phyloP scores from a whole-genome alignment of 2,113 vertebrate genomes.

The Pseudolaguvia tuberculata region DNA sequence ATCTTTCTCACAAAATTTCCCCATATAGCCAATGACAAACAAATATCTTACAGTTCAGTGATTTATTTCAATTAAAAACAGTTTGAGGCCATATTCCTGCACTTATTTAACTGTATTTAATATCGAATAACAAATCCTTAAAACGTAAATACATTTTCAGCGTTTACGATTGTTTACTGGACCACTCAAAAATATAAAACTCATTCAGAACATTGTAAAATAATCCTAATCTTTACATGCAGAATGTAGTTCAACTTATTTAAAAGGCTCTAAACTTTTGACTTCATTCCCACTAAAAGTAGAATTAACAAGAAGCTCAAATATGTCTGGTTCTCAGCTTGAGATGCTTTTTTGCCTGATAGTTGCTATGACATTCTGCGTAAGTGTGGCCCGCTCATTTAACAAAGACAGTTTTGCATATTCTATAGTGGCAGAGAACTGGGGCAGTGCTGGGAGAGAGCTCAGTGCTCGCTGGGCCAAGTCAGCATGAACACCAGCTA shows the following conservation, averaged over 20 bases:
- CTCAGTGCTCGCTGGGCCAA: constrained; percentile 56
- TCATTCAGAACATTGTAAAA: too few species aligned
- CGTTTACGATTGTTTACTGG: constrained; percentile 1
- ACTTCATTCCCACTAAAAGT: background rate
- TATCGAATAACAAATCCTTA: background rate
- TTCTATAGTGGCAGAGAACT: constrained; percentile 78
- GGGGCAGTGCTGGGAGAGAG: constrained; percentile 71
- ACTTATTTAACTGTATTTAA: constrained; percentile 12
- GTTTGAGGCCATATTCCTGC: constrained; percentile 11
- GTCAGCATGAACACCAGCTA: constrained; percentile 55
- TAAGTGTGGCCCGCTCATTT: constrained; percentile 67
- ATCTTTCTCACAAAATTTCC: constrained; percentile 4
- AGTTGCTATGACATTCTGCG: constrained; percentile 65
- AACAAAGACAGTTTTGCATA: constrained; percentile 72
- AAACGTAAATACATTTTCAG: constrained; percentile 11
- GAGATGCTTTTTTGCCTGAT: constrained; percentile 32
- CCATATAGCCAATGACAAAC: background rate
- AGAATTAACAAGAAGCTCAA: background rate
- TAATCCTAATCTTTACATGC: constrained; percentile 21
- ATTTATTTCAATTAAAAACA: constrained; percentile 37
- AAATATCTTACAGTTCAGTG: background rate
- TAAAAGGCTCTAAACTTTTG: background rate
- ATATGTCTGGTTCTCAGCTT: background rate
- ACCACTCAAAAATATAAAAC: too few species aligned
- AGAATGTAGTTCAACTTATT: background rate